These are phyloP conservation scores for Acanthosepion pharaonis DNA, from an alignment of 2,888 invertebrate genomes.

Conservation along the genomic window DNA sequence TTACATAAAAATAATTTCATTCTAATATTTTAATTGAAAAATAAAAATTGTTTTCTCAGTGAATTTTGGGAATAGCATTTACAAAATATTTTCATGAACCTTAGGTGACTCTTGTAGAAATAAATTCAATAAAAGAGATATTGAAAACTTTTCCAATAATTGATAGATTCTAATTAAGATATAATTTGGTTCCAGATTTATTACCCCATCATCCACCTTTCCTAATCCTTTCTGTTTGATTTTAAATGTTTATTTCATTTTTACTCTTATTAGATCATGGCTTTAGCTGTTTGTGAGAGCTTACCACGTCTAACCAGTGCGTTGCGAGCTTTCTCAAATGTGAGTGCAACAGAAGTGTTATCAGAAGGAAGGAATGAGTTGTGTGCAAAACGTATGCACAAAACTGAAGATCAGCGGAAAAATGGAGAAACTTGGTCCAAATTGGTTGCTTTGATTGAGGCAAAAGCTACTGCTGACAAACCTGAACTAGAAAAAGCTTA, in stretches of 20 bases:
- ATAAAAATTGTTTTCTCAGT: too few species aligned
- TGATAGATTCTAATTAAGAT: not conserved
- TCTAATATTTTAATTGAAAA: too few species aligned
- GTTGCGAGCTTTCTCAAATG: slow-evolving; percentile 63
- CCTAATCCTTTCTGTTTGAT: not conserved
- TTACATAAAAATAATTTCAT: too few species aligned
- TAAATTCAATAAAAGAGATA: too few species aligned
- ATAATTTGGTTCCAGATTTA: not conserved
- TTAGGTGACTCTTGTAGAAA: too few species aligned
- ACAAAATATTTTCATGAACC: too few species aligned
- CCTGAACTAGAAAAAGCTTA: slow-evolving; percentile 57
- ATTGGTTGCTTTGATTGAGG: slow-evolving; percentile 57
- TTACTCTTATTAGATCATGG: not conserved
- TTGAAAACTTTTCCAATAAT: not conserved
- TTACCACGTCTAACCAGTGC: slow-evolving; percentile 65
- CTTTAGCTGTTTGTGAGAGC: slow-evolving; percentile 46
- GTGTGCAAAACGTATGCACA: slow-evolving; percentile 57
- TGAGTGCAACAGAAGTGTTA: slow-evolving; percentile 52
- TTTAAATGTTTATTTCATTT: not conserved
- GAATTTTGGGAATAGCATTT: too few species aligned
- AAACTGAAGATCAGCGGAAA: slow-evolving; percentile 59
- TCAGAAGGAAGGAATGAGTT: slow-evolving; percentile 55
- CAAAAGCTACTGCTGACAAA: slow-evolving; percentile 56
- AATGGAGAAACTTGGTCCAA: slow-evolving; percentile 63
- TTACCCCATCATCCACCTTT: not conserved